Evolutionary conservation across 2,113 vertebrate genomes (phyloP).

Genomic region (Syngnathus typhle): DNA sequence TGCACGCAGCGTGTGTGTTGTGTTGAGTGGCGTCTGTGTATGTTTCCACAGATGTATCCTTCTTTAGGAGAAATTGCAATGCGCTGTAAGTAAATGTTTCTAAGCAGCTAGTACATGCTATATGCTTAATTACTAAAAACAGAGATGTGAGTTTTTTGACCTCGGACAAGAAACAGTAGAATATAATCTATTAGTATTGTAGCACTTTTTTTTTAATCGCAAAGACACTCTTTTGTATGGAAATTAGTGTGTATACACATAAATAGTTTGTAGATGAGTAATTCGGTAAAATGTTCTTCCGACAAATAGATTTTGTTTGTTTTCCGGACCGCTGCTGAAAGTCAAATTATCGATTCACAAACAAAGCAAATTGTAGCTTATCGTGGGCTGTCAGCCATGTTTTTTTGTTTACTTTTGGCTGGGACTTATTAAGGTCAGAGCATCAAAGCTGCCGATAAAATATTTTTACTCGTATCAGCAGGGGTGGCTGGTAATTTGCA

Average conservation of each 20-base stretch:
- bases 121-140: not conserved
- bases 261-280: not conserved
- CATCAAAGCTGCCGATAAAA: not conserved
- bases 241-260: not conserved
- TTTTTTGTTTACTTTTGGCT: slow-evolving; percentile 4
- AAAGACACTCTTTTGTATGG: not conserved
- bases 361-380: not conserved
- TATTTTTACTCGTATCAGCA: not conserved
- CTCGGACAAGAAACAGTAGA: not conserved
- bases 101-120: not conserved
- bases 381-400: not conserved
- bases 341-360: not conserved
- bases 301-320: slow-evolving; percentile 4
- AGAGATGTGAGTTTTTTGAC: not conserved
- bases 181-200: not conserved
- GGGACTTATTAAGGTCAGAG: not conserved
- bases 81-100: not conserved
- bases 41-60: not conserved
- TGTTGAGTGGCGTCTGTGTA: not conserved
- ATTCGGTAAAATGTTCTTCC: not conserved
- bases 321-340: not conserved
- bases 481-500: not conserved
- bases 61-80: not conserved
- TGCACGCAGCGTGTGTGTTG: not conserved
- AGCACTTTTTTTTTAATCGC: not conserved